A percentile compares a stretch with the other conserved stretches of the same genome.
phyloP scores from a whole-genome alignment of 2,113 vertebrate genomes.

The Hippoglossus stenolepis region DNA sequence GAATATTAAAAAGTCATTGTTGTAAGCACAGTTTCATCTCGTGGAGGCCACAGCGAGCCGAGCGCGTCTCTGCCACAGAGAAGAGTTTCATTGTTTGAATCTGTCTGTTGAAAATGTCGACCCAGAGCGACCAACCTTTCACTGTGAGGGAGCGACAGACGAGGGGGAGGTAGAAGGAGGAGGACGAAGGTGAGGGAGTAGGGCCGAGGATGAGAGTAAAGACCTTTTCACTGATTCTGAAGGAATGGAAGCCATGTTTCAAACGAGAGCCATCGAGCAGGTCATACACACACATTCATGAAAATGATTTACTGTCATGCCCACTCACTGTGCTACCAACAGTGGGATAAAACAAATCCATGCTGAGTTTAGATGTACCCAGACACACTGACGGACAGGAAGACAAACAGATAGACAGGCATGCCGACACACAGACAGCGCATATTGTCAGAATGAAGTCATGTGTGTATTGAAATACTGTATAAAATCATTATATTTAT shows the following conservation, averaged over 20 bases:
- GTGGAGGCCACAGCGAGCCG: background rate
- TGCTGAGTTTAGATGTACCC: conserved; percentile 25
- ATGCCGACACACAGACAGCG: conserved; percentile 44
- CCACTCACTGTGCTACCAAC: conserved; percentile 73
- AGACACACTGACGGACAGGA: conserved; percentile 43
- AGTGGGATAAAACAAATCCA: conserved; percentile 27
- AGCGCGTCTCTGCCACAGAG: background rate
- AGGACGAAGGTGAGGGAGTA: conserved; percentile 19
- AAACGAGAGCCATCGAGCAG: conserved; percentile 62
- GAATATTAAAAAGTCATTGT: conserved; percentile 29
- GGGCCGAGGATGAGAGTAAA: conserved; percentile 24
- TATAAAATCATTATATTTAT: conserved; percentile 84
- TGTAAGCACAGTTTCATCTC: conserved; percentile 30
- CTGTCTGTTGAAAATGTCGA: conserved; percentile 44
- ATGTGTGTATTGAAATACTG: conserved; percentile 80
- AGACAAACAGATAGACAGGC: conserved; percentile 57
- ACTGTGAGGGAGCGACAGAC: conserved; percentile 68
- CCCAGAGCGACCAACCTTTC: conserved; percentile 62
- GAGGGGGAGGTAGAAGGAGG: background rate
- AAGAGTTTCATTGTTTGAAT: conserved; percentile 34
- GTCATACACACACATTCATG: conserved; percentile 37
- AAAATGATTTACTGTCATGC: conserved; percentile 57
- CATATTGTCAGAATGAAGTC: conserved; percentile 67
- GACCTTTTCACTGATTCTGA: conserved; percentile 72
- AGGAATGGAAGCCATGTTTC: conserved; percentile 81